Percentiles rank a stretch among this genome's conserved stretches.
These are phyloP conservation scores for Nomada flava DNA, from an alignment of 2,888 invertebrate genomes.

Conservation along the genomic window DNA sequence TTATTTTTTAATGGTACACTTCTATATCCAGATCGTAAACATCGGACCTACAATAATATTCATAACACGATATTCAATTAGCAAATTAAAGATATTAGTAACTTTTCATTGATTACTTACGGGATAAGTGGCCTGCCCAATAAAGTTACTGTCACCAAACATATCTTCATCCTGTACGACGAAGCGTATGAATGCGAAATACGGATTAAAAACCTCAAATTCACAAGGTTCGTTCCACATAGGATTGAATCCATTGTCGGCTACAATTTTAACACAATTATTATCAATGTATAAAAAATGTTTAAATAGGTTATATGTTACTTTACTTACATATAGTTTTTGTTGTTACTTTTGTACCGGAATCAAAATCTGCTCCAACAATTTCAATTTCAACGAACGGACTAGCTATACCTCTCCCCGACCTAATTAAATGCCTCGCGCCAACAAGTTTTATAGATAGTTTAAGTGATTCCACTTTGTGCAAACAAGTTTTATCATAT, in stretches of 20 bases:
- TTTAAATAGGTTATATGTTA: conserved; percentile 3
- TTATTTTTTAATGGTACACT: conserved; percentile 96
- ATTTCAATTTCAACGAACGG: conserved; percentile 97
- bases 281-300: background rate
- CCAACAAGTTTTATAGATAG: conserved; percentile 92
- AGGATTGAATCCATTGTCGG: conserved; percentile 97
- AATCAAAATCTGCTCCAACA: conserved; percentile 94
- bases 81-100: conserved; percentile 9
- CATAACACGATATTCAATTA: conserved; percentile 5
- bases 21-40: conserved; percentile 93
- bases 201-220: conserved; percentile 92
- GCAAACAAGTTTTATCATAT: conserved; percentile 87
- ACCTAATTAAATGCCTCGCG: conserved; percentile 94
- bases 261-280: conserved; percentile 83
- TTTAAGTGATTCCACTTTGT: conserved; percentile 84
- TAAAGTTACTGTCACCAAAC: conserved; percentile 98
- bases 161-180: conserved; percentile 97
- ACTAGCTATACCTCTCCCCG: conserved; percentile 93
- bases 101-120: conserved; percentile 84
- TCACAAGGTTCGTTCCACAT: conserved; percentile 95
- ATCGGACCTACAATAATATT: conserved; percentile 85
- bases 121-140: conserved; percentile 98
- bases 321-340: conserved; percentile 91
- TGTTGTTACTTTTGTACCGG: conserved; percentile 92
- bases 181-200: conserved; percentile 94